Evolutionary conservation across 2,113 vertebrate genomes (phyloP).

Genomic region (Ahaetulla prasina): DNA sequence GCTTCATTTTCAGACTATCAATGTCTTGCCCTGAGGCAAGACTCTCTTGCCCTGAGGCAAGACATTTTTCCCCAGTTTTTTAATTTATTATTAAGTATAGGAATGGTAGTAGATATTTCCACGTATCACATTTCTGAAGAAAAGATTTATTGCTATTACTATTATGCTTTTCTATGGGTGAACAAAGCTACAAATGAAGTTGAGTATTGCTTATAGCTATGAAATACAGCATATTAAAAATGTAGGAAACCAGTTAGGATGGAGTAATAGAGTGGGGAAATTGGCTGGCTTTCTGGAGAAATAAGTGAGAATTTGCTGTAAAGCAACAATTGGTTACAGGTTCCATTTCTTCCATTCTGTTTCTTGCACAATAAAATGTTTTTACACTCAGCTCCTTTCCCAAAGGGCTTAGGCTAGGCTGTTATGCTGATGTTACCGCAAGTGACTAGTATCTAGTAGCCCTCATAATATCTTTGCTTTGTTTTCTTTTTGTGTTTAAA

Average conservation of each 20-base stretch:
- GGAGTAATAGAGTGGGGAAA: too few species aligned
- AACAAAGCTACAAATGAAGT: background rate
- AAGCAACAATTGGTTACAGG: background rate
- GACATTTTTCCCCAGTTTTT: background rate
- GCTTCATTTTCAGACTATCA: background rate
- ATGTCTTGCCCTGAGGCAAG: background rate
- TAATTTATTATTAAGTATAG: background rate
- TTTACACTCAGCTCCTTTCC: background rate
- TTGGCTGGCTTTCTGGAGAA: too few species aligned
- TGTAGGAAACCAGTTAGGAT: too few species aligned
- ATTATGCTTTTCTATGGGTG: background rate
- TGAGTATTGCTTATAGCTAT: background rate
- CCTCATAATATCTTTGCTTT: fast-evolving
- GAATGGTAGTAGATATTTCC: background rate
- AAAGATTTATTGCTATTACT: background rate
- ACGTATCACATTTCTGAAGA: background rate
- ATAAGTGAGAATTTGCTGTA: background rate
- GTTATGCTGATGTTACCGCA: background rate
- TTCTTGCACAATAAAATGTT: background rate
- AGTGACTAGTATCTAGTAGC: background rate
- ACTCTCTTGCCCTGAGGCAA: too few species aligned
- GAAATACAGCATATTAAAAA: background rate
- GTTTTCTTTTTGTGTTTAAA: constrained; percentile 34
- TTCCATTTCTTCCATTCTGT: background rate
- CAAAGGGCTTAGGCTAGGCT: background rate